A percentile compares a stretch with the other conserved stretches of the same genome.
These are phyloP conservation scores for Tapera naevia DNA, from an alignment of 2,797 vertebrate genomes.

Conservation along the genomic window DNA sequence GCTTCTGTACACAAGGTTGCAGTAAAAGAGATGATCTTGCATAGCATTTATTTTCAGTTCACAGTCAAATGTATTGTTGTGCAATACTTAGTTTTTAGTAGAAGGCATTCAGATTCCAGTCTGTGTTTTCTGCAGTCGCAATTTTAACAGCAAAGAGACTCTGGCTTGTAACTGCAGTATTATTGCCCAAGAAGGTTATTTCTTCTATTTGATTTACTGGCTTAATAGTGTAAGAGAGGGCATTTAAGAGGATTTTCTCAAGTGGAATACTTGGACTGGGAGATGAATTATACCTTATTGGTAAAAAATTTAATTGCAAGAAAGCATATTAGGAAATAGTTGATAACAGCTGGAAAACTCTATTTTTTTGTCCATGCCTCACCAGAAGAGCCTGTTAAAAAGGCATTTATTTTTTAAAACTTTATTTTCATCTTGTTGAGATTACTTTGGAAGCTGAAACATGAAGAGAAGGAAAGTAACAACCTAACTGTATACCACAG, in stretches of 20 bases:
- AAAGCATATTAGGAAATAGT: not conserved
- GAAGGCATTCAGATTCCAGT: not conserved
- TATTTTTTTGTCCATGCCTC: not conserved
- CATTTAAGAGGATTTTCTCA: not conserved
- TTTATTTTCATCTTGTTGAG: not conserved
- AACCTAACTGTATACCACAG: slow-evolving; percentile 66
- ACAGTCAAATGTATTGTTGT: not conserved
- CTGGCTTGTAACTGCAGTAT: not conserved
- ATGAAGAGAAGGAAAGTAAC: not conserved
- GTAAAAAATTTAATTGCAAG: not conserved
- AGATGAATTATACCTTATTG: not conserved
- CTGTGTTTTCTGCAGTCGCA: not conserved
- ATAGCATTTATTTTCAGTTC: not conserved
- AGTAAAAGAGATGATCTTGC: not conserved
- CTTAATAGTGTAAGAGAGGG: not conserved
- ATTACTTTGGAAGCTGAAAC: not conserved
- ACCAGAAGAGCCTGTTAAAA: not conserved
- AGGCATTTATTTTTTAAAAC: not conserved
- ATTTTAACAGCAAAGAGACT: not conserved
- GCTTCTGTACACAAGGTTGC: not conserved
- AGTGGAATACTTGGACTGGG: not conserved
- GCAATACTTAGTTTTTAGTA: not conserved
- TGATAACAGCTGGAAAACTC: not conserved
- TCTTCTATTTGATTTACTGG: not conserved
- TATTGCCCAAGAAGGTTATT: not conserved